Evolutionary conservation across 2,113 vertebrate species (phyloP).

Genomic region (Acanthisitta chloris): DNA sequence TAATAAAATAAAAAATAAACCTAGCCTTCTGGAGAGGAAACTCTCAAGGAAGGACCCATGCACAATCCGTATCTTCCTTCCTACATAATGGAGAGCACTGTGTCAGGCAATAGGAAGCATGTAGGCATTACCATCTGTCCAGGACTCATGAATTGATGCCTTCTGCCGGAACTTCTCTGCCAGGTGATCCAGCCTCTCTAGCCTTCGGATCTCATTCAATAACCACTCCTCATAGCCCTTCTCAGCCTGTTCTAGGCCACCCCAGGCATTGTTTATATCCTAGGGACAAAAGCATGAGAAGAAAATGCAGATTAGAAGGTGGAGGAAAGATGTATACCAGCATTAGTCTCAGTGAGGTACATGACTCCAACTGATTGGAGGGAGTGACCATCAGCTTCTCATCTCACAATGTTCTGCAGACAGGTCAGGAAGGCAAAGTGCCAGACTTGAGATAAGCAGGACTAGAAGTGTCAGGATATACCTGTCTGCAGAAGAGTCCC

Average conservation of each 20-base stretch:
- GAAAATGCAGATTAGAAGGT: not conserved
- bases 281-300: conserved; percentile 37
- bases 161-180: conserved; percentile 98
- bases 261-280: conserved; percentile 97
- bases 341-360: not conserved
- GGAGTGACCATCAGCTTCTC: not conserved
- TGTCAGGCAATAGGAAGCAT: not conserved
- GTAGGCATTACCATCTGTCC: conserved; percentile 88
- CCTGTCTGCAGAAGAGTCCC: not conserved
- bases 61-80: not conserved
- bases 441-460: not conserved
- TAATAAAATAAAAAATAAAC: not conserved
- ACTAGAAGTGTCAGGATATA: not conserved
- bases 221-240: conserved; percentile 99
- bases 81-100: not conserved
- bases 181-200: conserved; percentile 96
- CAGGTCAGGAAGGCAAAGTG: not conserved
- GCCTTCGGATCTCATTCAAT: conserved; percentile 94
- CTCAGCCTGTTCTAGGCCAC: conserved; percentile 91
- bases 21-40: not conserved
- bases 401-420: not conserved
- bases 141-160: conserved; percentile 95
- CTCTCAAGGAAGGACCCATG: not conserved
- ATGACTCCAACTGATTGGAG: not conserved
- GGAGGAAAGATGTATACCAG: not conserved